These are phyloP conservation scores for Chaetura pelagica DNA, from an alignment of 2,113 vertebrate genomes.

Conservation along the genomic window DNA sequence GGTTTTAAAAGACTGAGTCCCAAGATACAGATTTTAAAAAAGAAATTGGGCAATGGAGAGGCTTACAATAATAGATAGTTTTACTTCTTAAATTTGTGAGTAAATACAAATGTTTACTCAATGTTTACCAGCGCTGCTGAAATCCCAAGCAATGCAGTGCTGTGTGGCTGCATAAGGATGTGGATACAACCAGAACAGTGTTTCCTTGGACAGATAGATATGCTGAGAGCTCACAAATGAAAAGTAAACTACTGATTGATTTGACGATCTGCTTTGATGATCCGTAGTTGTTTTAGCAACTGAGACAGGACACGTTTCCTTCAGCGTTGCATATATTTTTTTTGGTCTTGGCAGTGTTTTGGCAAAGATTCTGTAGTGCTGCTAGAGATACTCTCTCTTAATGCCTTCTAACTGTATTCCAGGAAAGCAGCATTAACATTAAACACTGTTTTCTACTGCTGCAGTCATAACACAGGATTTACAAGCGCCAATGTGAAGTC, in stretches of 20 bases:
- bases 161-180: not conserved
- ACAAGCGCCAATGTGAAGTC: not conserved
- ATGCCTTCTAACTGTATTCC: constrained; percentile 4
- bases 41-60: not conserved
- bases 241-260: not conserved
- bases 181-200: not conserved
- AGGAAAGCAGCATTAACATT: constrained; percentile 15
- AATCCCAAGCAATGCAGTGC: not conserved
- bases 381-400: not conserved
- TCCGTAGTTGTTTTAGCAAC: not conserved
- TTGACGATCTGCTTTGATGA: not conserved
- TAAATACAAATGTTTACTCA: not conserved
- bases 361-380: constrained; percentile 19
- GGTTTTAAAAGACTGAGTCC: not conserved
- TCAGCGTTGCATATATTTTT: not conserved
- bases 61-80: not conserved
- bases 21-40: not conserved
- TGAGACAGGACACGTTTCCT: not conserved
- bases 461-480: constrained; percentile 33
- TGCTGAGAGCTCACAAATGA: not conserved
- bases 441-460: constrained; percentile 26
- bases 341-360: constrained; percentile 38
- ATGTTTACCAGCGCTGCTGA: not conserved
- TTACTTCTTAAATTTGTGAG: not conserved
- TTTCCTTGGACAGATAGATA: not conserved